A percentile compares a stretch with the other conserved stretches of the same genome.
Conservation (phyloP, 2,113 vertebrate species). For the Melanotaenia duboulayi region DNA sequence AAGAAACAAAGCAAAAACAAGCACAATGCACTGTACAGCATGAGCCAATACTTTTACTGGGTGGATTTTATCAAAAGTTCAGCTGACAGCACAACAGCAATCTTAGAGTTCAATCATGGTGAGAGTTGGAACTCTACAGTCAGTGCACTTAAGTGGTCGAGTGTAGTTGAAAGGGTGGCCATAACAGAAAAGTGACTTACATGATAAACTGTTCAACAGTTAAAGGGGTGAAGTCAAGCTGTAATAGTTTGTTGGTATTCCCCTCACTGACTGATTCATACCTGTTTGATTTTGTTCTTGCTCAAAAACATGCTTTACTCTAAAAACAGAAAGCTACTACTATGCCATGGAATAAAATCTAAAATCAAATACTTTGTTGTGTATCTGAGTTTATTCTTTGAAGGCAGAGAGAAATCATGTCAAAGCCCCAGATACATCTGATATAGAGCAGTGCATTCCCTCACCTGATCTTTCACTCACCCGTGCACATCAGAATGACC, state of each 20-base stretch:
- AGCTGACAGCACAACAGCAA: slow-evolving; percentile 33
- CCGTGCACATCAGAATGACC: slow-evolving; percentile 16
- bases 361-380: too few species aligned
- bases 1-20: not conserved
- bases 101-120: slow-evolving; percentile 9
- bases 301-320: too few species aligned
- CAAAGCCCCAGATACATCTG: not conserved
- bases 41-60: slow-evolving; percentile 33
- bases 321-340: not conserved
- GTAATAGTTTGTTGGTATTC: not conserved
- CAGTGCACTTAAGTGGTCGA: not conserved
- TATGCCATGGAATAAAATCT: not conserved
- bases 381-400: not conserved
- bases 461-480: slow-evolving; percentile 27
- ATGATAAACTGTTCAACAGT: not conserved
- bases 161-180: not conserved
- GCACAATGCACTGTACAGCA: slow-evolving; percentile 6
- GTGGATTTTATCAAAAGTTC: slow-evolving; percentile 36
- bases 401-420: not conserved
- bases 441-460: slow-evolving; percentile 3
- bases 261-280: not conserved
- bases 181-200: not conserved
- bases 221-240: not conserved
- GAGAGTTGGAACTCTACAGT: slow-evolving; percentile 27
- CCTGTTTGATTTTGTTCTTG: not conserved